Percentiles rank a stretch among this genome's conserved stretches.
Evolutionary conservation across 2,797 vertebrate genomes (phyloP).

Genomic region (Rhinophrynus dorsalis): DNA sequence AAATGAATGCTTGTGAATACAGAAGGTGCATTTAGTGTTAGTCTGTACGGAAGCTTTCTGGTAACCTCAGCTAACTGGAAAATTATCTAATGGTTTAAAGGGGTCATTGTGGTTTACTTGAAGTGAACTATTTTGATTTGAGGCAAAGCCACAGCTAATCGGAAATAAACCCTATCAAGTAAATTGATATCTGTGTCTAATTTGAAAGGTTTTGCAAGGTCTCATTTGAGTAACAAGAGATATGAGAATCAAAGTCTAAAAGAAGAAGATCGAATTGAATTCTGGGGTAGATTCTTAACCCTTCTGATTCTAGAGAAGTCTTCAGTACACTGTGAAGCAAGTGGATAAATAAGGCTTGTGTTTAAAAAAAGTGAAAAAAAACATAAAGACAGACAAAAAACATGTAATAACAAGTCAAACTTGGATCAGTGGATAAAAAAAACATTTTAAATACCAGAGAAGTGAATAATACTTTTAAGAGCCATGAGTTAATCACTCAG

Average conservation of each 20-base stretch:
- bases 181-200: slow-evolving; percentile 45
- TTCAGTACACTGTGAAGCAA: too few species aligned
- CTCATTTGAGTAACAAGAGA: neutral
- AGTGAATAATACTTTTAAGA: too few species aligned
- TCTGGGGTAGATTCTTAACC: too few species aligned
- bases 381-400: slow-evolving; percentile 20
- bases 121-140: slow-evolving; percentile 42
- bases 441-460: too few species aligned
- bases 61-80: slow-evolving; percentile 39
- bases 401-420: too few species aligned
- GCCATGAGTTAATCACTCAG: too few species aligned
- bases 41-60: slow-evolving; percentile 15
- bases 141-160: slow-evolving; percentile 39
- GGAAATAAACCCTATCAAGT: slow-evolving; percentile 45
- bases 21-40: neutral
- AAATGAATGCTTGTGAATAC: neutral
- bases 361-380: too few species aligned
- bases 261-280: slow-evolving; percentile 20
- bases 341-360: too few species aligned
- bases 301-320: too few species aligned
- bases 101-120: slow-evolving; percentile 43
- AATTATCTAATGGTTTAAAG: slow-evolving; percentile 44
- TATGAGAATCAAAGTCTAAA: slow-evolving; percentile 11
- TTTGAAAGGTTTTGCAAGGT: slow-evolving; percentile 32
- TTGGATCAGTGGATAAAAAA: too few species aligned